These are phyloP conservation scores for Hyperoplus immaculatus DNA, from an alignment of 2,797 vertebrate genomes.

Conservation along the genomic window DNA sequence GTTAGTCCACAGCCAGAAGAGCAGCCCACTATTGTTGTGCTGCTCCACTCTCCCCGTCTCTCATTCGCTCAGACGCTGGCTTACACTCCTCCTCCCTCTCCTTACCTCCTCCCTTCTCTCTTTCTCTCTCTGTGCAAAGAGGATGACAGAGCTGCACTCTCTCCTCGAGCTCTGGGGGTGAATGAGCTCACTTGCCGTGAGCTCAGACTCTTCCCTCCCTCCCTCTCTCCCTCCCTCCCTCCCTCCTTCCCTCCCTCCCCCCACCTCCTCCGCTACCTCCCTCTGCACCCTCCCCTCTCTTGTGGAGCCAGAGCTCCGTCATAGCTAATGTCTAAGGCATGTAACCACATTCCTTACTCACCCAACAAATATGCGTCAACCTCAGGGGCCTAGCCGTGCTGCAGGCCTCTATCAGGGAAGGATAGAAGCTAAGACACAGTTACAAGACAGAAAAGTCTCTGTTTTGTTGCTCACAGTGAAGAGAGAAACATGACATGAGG, in stretches of 20 bases:
- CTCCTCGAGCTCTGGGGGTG: constrained; percentile 77
- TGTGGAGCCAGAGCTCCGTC: constrained; percentile 86
- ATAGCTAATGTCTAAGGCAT: constrained; percentile 94
- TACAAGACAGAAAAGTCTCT: constrained; percentile 6
- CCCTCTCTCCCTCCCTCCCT: constrained; percentile 21
- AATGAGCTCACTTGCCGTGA: constrained; percentile 90
- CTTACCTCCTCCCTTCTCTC: constrained; percentile 42
- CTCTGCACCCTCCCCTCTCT: constrained; percentile 69
- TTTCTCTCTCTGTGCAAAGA: constrained; percentile 61
- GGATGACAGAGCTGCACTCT: constrained; percentile 75
- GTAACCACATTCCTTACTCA: constrained; percentile 96
- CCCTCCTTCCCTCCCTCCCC: constrained; percentile 12
- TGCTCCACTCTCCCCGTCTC: constrained; percentile 70
- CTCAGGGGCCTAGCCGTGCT: constrained; percentile 80
- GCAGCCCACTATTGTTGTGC: constrained; percentile 88
- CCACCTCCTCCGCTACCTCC: constrained; percentile 67
- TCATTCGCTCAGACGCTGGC: constrained; percentile 69
- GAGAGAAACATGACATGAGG: constrained; percentile 1
- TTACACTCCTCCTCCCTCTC: constrained; percentile 78
- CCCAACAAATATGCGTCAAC: constrained; percentile 91
- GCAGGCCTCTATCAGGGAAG: constrained; percentile 63
- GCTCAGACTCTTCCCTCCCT: constrained; percentile 75
- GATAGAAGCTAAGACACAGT: constrained; percentile 44
- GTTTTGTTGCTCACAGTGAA: constrained; percentile 25
- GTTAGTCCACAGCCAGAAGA: constrained; percentile 81